Base-by-base conservation (phyloP, 2,797 vertebrate genomes). In the Onychomys leucogaster region DNA sequence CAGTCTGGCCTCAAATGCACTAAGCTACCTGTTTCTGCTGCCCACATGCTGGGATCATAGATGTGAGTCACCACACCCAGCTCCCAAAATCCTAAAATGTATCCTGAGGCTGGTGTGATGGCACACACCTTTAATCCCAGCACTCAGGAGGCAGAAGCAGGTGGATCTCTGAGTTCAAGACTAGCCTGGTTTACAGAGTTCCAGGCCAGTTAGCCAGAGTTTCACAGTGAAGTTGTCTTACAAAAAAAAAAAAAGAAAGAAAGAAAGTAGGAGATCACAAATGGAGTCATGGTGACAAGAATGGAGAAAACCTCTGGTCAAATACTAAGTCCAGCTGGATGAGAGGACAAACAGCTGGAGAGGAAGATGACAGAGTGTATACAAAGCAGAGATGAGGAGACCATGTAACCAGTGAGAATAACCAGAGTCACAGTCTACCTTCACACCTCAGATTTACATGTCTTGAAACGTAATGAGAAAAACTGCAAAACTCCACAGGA, bases 401-500 rank as follows among this genome's bases (percentile, higher is more conserved):
- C 43, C 25, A 5, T 65, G 59, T 52, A 86, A 27, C 23, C 23
- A 19, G 23, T 14, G 57, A 83, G 57, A 29, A 29, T 10, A 9
- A 41, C 4, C 46, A 80, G 87, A 29, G 32, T 13, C 34, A 12
- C 3, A 0, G 2, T 65, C 73, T 6, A 17, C 2, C 63, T 46
- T 9, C 27, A 5, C 34, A 23, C 16, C 37, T 84, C 6, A 17
- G 34, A 21, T 32, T 41, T 52, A 19, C n/a, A 41, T 17, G 29
- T 16, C 32, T 1, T 77, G 67, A 57, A 23, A 65, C 17, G 7
- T 55, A 77, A 73, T 75, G 89, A 71, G 32, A 8, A 43, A 93
- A 89, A 49, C 91, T 83, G 71, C 46, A 88, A 94, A 89, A 87
- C 52, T 52, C 16, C 12, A 93, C 43, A 59, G 80, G 63, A 61